phyloP scores from a whole-genome alignment of 1,140 invertebrate genomes.

The Drosophila aff. region DNA sequence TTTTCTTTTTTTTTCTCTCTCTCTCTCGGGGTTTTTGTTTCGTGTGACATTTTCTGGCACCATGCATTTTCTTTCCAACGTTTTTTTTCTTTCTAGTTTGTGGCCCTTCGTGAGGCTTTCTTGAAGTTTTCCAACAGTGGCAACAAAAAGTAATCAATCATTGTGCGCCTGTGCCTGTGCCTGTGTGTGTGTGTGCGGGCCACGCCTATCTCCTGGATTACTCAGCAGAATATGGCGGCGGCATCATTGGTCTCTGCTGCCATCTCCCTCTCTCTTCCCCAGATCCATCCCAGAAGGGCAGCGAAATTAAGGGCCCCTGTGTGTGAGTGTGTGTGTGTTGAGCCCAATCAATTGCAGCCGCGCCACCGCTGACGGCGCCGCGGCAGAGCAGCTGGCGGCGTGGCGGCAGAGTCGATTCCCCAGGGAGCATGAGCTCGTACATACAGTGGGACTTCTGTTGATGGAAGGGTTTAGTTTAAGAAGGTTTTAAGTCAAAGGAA shows the following conservation, averaged over 20 bases:
- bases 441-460: constrained; percentile 8
- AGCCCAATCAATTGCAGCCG: constrained; percentile 82
- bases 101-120: constrained; percentile 67
- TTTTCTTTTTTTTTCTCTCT: constrained; percentile 16
- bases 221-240: constrained; percentile 82
- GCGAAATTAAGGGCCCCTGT: constrained; percentile 51
- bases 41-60: constrained; percentile 65
- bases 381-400: constrained; percentile 40
- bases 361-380: constrained; percentile 53
- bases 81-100: constrained; percentile 11
- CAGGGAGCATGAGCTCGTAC: constrained; percentile 44
- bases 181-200: constrained; percentile 61
- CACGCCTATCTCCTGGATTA: constrained; percentile 85
- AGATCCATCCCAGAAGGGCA: constrained; percentile 24
- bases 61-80: constrained; percentile 42
- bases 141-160: constrained; percentile 84
- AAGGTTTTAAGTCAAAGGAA: neutral
- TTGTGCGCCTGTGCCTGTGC: constrained; percentile 42
- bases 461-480: neutral
- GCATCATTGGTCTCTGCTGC: constrained; percentile 75
- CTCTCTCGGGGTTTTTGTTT: constrained; percentile 33
- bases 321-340: constrained; percentile 24
- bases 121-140: constrained; percentile 77
- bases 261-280: constrained; percentile 35
- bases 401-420: constrained; percentile 46